phyloP scores from a whole-genome alignment of 2,113 vertebrate species.

The Myocastor coypus region DNA sequence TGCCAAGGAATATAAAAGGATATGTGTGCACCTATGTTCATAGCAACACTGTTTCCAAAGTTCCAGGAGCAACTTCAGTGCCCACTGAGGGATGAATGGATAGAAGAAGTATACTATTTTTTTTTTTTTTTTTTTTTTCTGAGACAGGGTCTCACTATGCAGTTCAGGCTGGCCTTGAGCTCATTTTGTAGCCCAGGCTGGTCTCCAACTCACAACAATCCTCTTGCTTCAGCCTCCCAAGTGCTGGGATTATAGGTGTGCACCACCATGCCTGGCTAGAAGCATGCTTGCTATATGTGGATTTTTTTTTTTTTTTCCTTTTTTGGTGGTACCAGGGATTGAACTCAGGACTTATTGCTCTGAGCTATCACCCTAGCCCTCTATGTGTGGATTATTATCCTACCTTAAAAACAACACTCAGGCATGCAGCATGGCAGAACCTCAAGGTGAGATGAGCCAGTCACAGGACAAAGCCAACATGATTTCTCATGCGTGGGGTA shows the following conservation, averaged over 20 bases:
- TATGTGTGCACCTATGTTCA: neutral
- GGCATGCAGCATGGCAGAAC: neutral
- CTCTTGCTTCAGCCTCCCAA: no score
- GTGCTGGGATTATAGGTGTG: no score
- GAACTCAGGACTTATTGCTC: no score
- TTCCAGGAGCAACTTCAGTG: neutral
- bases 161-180: no score
- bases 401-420: neutral
- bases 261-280: neutral
- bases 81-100: neutral
- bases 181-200: no score
- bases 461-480: neutral
- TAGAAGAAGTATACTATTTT: neutral
- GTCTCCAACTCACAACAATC: no score
- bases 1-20: neutral
- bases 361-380: no score
- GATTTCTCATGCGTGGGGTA: neutral
- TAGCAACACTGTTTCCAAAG: neutral
- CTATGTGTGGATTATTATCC: no score
- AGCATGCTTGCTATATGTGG: rapidly evolving
- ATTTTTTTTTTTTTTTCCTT: no score
- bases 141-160: no score
- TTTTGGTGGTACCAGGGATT: no score
- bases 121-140: no score
- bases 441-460: neutral